Evolutionary conservation across 35 echinoderm and acorn worm species (phyloP), one percentile per base, ranked within the genome.

Genomic region (Strongylocentrotus purpuratus): DNA sequence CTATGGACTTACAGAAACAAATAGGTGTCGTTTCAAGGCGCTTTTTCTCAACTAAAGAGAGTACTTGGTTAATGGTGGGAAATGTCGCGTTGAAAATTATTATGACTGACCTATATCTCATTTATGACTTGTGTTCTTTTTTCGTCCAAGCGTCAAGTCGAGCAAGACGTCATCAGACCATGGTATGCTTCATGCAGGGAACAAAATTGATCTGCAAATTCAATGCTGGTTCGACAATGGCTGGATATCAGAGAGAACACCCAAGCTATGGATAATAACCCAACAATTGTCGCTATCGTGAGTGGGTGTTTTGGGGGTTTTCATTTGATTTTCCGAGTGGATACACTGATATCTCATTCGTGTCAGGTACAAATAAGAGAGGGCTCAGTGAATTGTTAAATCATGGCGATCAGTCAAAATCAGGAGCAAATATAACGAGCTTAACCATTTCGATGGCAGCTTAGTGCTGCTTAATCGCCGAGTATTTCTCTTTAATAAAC

Each of bases 61-160:
- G 65, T 78, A 28, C 65, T n/a, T 28, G 65, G 7, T n/a, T n/a
- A 78, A 78, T n/a, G 65, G 65, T 78, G 65, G 65, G 65, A 78
- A 78, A 78, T 78, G 65, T 78, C 22, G 65, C 65, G 65, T 78
- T n/a, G 28, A 78, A 78, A 78, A 25, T 78, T 78, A 78, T 78
- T 78, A 78, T 78, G 65, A 78, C n/a, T 78, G 65, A 78, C 65
- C 65, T 78, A 78, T 78, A 78, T 78, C 65, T 78, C 65, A 28
- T 78, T 78, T 78, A 78, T 78, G 20, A 78, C 65, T 78, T 78
- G 65, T 78, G 65, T 28, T 78, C 20, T 78, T 78, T 8, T 78
- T 78, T 78, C 35, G 18, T 78, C 65, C 18, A 78, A 78, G 65
- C 25, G 65, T 78, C 65, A 78, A 78, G 65, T 78, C 65, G 65